Percentiles rank a stretch among this genome's conserved stretches.
phyloP scores from a whole-genome alignment of 2,797 vertebrate species.

The Cetoscarus ocellatus region DNA sequence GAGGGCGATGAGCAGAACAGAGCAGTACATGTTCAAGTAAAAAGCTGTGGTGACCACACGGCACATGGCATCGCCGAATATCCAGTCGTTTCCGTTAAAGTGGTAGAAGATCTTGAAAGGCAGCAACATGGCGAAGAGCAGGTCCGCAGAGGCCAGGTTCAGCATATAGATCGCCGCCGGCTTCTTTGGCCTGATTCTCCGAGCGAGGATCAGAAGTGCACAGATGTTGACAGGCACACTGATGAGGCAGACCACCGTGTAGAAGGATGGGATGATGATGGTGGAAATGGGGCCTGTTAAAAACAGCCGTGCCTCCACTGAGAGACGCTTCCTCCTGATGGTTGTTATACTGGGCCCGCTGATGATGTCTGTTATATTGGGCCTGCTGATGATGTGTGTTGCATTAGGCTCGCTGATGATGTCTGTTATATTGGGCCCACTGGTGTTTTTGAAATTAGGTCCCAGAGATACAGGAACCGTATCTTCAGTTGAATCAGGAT shows the following conservation, averaged over 20 bases:
- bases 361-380: accelerated
- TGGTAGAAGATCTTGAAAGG: slow-evolving; percentile 92
- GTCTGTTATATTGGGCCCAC: accelerated
- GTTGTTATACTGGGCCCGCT: accelerated
- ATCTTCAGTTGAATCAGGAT: accelerated
- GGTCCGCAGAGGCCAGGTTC: slow-evolving; percentile 89
- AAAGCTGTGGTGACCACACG: slow-evolving; percentile 87
- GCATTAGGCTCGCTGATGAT: accelerated
- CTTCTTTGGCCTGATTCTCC: slow-evolving; percentile 86
- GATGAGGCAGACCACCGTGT: slow-evolving; percentile 85
- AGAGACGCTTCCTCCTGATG: slow-evolving; percentile 17
- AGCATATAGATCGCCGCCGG: slow-evolving; percentile 92
- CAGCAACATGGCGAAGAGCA: slow-evolving; percentile 88
- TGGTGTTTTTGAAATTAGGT: accelerated
- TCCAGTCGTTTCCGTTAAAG: slow-evolving; percentile 89
- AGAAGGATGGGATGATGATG: slow-evolving; percentile 88
- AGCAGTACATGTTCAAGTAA: slow-evolving; percentile 96
- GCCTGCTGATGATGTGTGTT: background rate
- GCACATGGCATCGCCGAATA: slow-evolving; percentile 87
- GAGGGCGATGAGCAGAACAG: slow-evolving; percentile 89
- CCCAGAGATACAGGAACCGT: accelerated
- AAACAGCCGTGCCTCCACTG: slow-evolving; percentile 72
- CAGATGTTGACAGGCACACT: slow-evolving; percentile 89
- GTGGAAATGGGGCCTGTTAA: slow-evolving; percentile 86
- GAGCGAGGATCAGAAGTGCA: slow-evolving; percentile 84